These are phyloP conservation scores for Drosophila sechellia DNA, from an alignment of 1,140 invertebrate species.

Conservation along the genomic window DNA sequence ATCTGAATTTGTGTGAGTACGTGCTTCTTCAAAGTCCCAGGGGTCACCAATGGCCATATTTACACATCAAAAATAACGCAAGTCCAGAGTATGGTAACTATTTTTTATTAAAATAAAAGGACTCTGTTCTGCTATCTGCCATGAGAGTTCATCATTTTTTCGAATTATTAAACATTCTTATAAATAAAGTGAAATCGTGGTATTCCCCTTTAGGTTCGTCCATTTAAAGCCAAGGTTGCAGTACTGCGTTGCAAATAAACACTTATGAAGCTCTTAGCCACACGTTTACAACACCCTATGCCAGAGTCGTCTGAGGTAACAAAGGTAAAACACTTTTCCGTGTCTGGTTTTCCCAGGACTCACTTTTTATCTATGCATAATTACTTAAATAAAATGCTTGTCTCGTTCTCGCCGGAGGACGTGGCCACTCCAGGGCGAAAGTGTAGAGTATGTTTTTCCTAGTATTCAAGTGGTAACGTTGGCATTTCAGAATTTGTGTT, in stretches of 20 bases:
- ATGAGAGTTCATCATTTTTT: too few relatives aligned
- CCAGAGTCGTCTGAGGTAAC: constrained; percentile 9
- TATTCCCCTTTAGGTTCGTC: not conserved
- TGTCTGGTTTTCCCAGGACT: constrained; percentile 14
- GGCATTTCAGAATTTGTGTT: constrained; percentile 12
- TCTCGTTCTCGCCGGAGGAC: constrained; percentile 22
- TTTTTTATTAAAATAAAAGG: not conserved
- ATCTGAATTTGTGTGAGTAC: constrained; percentile 12
- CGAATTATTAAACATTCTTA: too few relatives aligned
- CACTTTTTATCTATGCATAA: constrained; percentile 59
- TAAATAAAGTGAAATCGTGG: not conserved
- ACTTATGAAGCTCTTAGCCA: constrained; percentile 39
- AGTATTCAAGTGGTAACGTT: constrained; percentile 4
- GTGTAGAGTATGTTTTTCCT: constrained; percentile 17
- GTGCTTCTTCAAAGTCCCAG: constrained; percentile 10
- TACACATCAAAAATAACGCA: not conserved
- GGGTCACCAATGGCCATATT: constrained; percentile 9
- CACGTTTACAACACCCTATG: constrained; percentile 13
- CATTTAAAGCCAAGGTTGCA: constrained; percentile 7
- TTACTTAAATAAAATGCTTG: constrained; percentile 69
- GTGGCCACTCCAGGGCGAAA: constrained; percentile 17
- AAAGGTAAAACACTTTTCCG: constrained; percentile 32
- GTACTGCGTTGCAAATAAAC: constrained; percentile 22
- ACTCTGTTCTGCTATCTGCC: too few relatives aligned
- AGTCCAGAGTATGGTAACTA: not conserved